Conservation (phyloP, 2,888 invertebrate genomes). For the Cylloceria caligata region DNA sequence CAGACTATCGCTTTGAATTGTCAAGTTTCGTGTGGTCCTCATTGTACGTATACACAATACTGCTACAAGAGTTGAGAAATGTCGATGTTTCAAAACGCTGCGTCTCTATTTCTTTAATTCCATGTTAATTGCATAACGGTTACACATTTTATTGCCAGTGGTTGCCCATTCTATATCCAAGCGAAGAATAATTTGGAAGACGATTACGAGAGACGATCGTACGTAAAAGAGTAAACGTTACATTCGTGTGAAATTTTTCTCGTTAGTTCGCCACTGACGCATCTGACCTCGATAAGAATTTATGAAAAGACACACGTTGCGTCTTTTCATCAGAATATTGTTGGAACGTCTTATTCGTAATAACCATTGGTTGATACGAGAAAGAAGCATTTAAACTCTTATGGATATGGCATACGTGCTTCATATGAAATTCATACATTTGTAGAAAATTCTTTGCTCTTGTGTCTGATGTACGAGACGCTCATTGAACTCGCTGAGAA, state of each 20-base stretch:
- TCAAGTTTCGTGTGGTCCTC: no score
- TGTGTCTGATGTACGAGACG: background rate
- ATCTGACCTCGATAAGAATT: slow-evolving; percentile 36
- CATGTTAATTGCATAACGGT: slow-evolving; percentile 27
- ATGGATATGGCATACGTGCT: background rate
- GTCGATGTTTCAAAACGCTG: slow-evolving; percentile 9
- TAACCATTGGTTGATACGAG: background rate
- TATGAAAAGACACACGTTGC: slow-evolving; percentile 22
- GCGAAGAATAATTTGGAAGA: background rate
- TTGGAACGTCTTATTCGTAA: slow-evolving; percentile 16
- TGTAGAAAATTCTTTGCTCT: slow-evolving; percentile 4
- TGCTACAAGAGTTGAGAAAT: background rate
- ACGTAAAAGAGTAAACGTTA: no score
- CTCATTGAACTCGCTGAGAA: background rate
- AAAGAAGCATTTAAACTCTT: slow-evolving; percentile 11
- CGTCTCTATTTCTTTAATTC: slow-evolving; percentile 4
- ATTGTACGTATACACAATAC: background rate
- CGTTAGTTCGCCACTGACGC: slow-evolving; percentile 21
- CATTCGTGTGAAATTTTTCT: slow-evolving; percentile 26
- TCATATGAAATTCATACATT: background rate
- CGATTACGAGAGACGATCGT: slow-evolving; percentile 37
- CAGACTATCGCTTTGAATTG: no score
- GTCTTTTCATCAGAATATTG: slow-evolving; percentile 17
- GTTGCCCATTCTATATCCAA: slow-evolving; percentile 10
- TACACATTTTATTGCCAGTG: background rate